phyloP scores from a whole-genome alignment of 2,113 vertebrate species.

The Oceanites oceanicus region DNA sequence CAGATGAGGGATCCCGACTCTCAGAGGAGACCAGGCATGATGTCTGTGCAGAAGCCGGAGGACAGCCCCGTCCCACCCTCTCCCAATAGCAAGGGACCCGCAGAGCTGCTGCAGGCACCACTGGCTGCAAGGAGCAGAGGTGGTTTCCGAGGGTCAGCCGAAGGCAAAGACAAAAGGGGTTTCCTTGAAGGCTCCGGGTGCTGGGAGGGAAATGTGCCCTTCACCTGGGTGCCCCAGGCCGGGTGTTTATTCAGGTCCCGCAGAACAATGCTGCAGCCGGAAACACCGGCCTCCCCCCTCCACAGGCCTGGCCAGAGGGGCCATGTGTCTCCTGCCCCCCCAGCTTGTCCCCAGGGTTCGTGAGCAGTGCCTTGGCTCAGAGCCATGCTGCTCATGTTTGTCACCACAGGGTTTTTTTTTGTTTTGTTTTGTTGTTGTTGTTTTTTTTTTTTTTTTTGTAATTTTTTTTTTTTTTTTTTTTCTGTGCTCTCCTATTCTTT shows the following conservation, averaged over 20 bases:
- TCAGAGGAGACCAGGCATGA: background rate
- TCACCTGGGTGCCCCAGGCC: background rate
- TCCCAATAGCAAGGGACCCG: rapidly evolving
- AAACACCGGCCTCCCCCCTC: background rate
- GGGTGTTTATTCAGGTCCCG: conserved; percentile 35
- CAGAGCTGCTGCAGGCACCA: background rate
- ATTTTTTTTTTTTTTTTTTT: background rate
- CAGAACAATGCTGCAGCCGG: background rate
- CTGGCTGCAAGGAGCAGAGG: background rate
- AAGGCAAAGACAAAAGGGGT: background rate
- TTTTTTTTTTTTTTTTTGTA: background rate
- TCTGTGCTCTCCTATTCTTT: background rate
- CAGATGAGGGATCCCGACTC: background rate
- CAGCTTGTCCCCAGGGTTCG: background rate
- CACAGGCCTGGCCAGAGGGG: background rate
- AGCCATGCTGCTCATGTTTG: conserved; percentile 22
- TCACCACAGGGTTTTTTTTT: background rate
- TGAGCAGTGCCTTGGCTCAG: background rate
- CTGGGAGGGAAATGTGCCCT: background rate
- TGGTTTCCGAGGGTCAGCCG: background rate
- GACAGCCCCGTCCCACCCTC: background rate
- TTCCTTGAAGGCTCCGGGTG: background rate
- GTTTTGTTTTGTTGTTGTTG: too few relatives aligned
- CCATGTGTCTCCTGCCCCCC: background rate
- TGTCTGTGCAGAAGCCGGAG: background rate